A percentile compares a stretch with the other conserved stretches of the same genome.
These are phyloP conservation scores for Oryzias javanicus DNA, from an alignment of 2,113 vertebrate genomes.

Conservation along the genomic window DNA sequence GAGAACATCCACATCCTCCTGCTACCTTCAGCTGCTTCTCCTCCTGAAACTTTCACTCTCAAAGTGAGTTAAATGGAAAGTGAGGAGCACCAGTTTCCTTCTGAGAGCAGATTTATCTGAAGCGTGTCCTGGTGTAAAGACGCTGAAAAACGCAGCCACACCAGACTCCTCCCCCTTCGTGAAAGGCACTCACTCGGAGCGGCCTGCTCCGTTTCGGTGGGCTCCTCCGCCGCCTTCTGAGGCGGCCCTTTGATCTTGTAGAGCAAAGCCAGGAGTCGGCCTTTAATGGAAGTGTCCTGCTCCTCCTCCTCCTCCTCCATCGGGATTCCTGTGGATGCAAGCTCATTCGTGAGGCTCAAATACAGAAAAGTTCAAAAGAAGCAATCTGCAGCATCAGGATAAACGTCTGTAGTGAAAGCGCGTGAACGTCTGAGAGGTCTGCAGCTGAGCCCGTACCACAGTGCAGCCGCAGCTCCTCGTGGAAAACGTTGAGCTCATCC, in stretches of 20 bases:
- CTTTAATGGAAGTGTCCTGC: slow-evolving; percentile 86
- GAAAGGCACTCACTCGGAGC: slow-evolving; percentile 84
- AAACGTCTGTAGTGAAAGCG: too few relatives aligned
- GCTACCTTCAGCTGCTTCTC: too few relatives aligned
- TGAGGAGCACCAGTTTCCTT: too few relatives aligned
- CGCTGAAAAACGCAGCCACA: background rate
- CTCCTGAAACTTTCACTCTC: too few relatives aligned
- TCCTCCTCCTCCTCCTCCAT: slow-evolving; percentile 89
- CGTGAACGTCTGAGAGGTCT: too few relatives aligned
- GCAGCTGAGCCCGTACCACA: slow-evolving; percentile 79
- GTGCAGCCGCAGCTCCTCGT: slow-evolving; percentile 91
- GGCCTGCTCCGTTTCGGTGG: slow-evolving; percentile 80
- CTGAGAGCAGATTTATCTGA: too few relatives aligned
- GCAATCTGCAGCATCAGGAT: too few relatives aligned
- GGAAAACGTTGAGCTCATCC: slow-evolving; percentile 88
- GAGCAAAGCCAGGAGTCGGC: slow-evolving; percentile 85
- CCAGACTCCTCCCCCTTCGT: background rate
- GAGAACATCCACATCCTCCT: too few relatives aligned
- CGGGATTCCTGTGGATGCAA: slow-evolving; percentile 83
- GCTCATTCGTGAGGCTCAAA: background rate
- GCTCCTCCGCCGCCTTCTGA: slow-evolving; percentile 82
- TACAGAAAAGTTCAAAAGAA: too few relatives aligned
- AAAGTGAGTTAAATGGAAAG: too few relatives aligned
- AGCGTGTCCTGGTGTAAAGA: too few relatives aligned
- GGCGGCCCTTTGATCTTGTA: slow-evolving; percentile 91